phyloP scores from a whole-genome alignment of 2,888 invertebrate genomes.

The Andrena chrysosceles region DNA sequence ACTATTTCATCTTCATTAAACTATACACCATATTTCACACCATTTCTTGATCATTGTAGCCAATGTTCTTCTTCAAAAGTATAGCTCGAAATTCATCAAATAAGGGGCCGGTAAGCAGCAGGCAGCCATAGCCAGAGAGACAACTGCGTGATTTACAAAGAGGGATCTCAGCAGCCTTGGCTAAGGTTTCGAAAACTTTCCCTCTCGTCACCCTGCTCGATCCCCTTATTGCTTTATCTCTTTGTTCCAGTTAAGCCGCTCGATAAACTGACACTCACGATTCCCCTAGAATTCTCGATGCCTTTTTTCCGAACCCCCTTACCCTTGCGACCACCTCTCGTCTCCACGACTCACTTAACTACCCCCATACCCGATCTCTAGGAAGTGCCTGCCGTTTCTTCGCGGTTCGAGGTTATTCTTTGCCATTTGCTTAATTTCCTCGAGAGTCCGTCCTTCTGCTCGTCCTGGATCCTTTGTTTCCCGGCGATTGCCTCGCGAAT shows the following conservation, averaged over 20 bases:
- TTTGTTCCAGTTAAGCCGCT: constrained; percentile 64
- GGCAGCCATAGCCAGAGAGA: not conserved
- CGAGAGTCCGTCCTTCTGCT: constrained; percentile 36
- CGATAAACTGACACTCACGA: constrained; percentile 60
- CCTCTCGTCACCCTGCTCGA: constrained; percentile 43
- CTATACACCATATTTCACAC: too few species aligned
- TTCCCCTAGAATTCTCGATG: constrained; percentile 36
- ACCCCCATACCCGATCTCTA: not conserved
- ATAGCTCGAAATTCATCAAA: too few species aligned
- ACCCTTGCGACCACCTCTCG: not conserved
- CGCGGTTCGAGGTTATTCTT: constrained; percentile 49
- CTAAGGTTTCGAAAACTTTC: constrained; percentile 55
- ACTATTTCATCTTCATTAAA: too few species aligned
- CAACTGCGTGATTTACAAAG: not conserved
- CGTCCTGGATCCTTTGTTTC: constrained; percentile 39
- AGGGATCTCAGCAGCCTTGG: constrained; percentile 17
- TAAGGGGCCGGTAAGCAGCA: not conserved
- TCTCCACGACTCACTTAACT: constrained; percentile 36
- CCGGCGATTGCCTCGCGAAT: constrained; percentile 38
- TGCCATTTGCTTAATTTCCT: constrained; percentile 63
- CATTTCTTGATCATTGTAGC: too few species aligned
- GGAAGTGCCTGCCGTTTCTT: constrained; percentile 12
- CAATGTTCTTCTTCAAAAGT: too few species aligned
- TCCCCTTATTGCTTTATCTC: constrained; percentile 53
- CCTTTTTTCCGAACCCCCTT: constrained; percentile 2